A percentile compares a stretch with the other conserved stretches of the same genome.
phyloP scores from a whole-genome alignment of 2,113 vertebrate genomes.

The Gallinago jamesoni region DNA sequence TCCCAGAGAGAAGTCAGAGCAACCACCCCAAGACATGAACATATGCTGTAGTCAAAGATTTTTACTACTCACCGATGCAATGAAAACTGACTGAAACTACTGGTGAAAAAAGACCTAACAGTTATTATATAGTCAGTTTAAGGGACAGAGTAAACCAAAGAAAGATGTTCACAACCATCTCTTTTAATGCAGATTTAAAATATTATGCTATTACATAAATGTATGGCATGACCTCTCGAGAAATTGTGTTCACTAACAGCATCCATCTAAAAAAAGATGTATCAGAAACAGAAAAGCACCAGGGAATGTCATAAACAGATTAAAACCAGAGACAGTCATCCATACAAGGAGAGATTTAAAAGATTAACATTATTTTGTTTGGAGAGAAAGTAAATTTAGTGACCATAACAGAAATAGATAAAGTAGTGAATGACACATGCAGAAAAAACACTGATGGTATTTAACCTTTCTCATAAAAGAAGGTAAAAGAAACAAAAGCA shows the following conservation, averaged over 20 bases:
- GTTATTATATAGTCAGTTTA: not conserved
- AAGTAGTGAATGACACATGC: not conserved
- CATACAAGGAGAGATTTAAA: conserved; percentile 40
- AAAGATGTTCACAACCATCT: not conserved
- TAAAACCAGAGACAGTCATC: conserved; percentile 10
- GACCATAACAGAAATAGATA: not conserved
- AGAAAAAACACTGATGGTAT: not conserved
- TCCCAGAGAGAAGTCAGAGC: not conserved
- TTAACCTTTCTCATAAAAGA: not conserved
- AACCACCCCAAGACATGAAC: not conserved
- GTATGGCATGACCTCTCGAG: not conserved
- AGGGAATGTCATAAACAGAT: conserved; percentile 39
- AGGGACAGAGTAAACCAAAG: not conserved
- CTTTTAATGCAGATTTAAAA: not conserved
- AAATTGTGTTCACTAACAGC: not conserved
- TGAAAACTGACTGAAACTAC: not conserved
- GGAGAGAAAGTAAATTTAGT: not conserved
- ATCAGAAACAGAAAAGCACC: conserved; percentile 16
- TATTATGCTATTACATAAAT: conserved; percentile 3
- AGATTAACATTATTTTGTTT: conserved; percentile 42
- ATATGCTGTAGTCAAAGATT: not conserved
- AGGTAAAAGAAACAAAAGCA: not conserved
- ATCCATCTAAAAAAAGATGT: conserved; percentile 32
- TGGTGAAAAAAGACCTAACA: not conserved
- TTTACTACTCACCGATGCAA: not conserved